A percentile compares a stretch with the other conserved stretches of the same genome.
Evolutionary conservation across 2,888 invertebrate species (phyloP).

Genomic region (Calameuta pallipes): DNA sequence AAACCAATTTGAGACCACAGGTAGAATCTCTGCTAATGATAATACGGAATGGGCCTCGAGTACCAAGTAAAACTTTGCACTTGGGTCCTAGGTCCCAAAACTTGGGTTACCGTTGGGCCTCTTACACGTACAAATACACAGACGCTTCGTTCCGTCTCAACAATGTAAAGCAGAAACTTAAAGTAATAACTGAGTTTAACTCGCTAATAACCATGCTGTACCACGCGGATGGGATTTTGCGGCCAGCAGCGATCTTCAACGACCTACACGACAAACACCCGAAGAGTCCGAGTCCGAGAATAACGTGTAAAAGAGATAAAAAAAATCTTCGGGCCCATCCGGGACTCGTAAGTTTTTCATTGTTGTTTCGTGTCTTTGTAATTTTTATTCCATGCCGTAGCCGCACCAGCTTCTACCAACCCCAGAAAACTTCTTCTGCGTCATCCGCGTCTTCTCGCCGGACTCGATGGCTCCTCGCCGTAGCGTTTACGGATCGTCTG

Average conservation of each 20-base stretch:
- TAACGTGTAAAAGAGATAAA: neutral
- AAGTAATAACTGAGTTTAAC: neutral
- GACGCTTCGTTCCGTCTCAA: neutral
- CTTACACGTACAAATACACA: neutral
- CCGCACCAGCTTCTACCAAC: neutral
- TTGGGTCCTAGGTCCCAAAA: neutral
- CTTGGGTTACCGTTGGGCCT: neutral
- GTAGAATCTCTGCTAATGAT: neutral
- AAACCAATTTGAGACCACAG: neutral
- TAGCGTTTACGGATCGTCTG: neutral
- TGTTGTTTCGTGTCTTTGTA: neutral
- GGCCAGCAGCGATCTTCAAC: neutral
- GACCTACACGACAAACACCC: neutral
- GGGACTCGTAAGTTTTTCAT: neutral
- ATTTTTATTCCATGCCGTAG: neutral
- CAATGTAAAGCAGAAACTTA: neutral
- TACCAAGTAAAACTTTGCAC: neutral
- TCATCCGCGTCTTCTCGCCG: neutral
- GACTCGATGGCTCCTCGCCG: neutral
- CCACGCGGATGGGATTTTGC: neutral
- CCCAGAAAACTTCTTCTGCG: neutral
- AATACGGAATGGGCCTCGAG: neutral
- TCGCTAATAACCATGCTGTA: neutral
- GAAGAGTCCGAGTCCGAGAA: neutral
- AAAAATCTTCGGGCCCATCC: too few relatives aligned